These are phyloP conservation scores for Drosophila niveifrons DNA, from an alignment of 2,888 invertebrate species.

Conservation along the genomic window DNA sequence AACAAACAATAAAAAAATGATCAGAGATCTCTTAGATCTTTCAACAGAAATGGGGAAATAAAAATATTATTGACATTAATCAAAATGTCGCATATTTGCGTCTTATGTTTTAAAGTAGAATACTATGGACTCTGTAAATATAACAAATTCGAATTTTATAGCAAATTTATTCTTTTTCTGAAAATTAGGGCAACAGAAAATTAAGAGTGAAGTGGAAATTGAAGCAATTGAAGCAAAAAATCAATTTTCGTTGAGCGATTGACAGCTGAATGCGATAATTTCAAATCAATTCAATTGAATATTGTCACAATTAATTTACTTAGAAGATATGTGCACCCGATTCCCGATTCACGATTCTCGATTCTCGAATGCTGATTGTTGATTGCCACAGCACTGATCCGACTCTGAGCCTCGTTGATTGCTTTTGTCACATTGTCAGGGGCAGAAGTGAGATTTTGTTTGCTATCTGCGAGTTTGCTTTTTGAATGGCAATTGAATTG, in stretches of 20 bases:
- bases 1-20: constrained; percentile 40
- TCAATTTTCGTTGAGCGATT: constrained; percentile 43
- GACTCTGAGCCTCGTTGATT: constrained; percentile 31
- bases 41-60: constrained; percentile 56
- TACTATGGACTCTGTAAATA: constrained; percentile 22
- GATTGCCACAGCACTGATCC: constrained; percentile 9
- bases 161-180: background rate
- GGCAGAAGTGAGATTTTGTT: constrained; percentile 43
- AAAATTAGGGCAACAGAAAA: background rate
- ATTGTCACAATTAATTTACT: constrained; percentile 84
- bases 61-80: constrained; percentile 64
- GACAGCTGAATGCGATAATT: constrained; percentile 80
- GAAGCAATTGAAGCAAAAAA: constrained; percentile 60
- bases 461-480: constrained; percentile 24
- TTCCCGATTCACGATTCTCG: constrained; percentile 21
- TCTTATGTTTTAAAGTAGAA: constrained; percentile 15
- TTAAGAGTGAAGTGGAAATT: constrained; percentile 32
- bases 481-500: constrained; percentile 67
- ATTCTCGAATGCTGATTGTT: constrained; percentile 28
- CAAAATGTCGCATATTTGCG: constrained; percentile 1
- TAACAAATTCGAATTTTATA: too few relatives aligned
- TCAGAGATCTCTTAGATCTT: constrained; percentile 54
- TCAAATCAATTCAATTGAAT: constrained; percentile 83
- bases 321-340: constrained; percentile 69
- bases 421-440: constrained; percentile 47